Evolutionary conservation across 1,140 invertebrate genomes (phyloP).

Genomic region (Centruroides sculpturatus): DNA sequence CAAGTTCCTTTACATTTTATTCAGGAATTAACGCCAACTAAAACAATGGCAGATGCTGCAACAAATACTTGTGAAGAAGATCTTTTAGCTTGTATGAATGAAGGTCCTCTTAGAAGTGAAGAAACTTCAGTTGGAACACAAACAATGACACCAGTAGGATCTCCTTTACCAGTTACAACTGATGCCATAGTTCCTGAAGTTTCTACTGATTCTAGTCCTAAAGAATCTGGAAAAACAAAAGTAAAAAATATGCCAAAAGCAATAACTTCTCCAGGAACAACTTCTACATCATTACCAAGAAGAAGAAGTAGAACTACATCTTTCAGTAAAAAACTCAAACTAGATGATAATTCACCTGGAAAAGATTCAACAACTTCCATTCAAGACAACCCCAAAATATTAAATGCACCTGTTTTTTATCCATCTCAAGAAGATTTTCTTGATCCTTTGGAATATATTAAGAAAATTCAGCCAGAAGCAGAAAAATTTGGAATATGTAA

Average conservation of each 20-base stretch:
- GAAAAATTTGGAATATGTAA: slow-evolving; percentile 87
- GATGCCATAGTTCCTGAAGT: no score
- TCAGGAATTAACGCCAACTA: slow-evolving; percentile 8
- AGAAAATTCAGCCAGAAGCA: slow-evolving; percentile 67
- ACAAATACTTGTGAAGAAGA: slow-evolving; percentile 18
- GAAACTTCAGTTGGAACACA: slow-evolving; percentile 16
- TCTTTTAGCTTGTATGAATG: background rate
- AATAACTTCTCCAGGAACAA: background rate
- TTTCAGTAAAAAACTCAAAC: background rate
- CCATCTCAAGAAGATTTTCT: slow-evolving; percentile 73
- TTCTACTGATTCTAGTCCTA: no score
- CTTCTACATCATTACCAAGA: background rate
- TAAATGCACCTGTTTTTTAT: slow-evolving; percentile 67
- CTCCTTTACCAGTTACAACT: slow-evolving; percentile 5
- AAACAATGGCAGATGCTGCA: slow-evolving; percentile 16
- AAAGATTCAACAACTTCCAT: no score
- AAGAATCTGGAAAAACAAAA: no score
- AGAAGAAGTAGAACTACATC: background rate
- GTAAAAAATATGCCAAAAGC: background rate
- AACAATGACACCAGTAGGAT: slow-evolving; percentile 12
- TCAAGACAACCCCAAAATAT: slow-evolving; percentile 27
- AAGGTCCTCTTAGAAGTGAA: slow-evolving; percentile 6
- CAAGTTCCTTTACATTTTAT: slow-evolving; percentile 14
- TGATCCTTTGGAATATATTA: slow-evolving; percentile 79
- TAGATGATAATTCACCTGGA: background rate